Percentiles rank a stretch among this genome's conserved stretches.
Evolutionary conservation across 2,797 vertebrate species (phyloP).

Genomic region (Neosilurus hyrtlii): DNA sequence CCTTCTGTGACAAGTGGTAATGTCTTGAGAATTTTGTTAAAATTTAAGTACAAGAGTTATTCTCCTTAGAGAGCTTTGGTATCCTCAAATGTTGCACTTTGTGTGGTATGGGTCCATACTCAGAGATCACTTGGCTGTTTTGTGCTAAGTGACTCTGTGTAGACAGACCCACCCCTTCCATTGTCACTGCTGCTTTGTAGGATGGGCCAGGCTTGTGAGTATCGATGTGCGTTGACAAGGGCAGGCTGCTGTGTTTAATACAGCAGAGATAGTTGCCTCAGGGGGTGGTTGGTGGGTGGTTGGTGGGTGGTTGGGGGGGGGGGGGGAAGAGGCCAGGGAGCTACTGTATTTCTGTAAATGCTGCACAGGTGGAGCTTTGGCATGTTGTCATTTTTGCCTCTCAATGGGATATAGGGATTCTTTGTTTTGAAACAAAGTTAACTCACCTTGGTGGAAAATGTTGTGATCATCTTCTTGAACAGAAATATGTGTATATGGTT

Average conservation of each 20-base stretch:
- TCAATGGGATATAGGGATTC: neutral
- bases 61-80: neutral
- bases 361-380: slow-evolving; percentile 31
- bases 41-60: neutral
- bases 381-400: neutral
- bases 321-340: slow-evolving; percentile 33
- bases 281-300: slow-evolving; percentile 21
- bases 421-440: neutral
- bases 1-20: neutral
- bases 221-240: slow-evolving; percentile 29
- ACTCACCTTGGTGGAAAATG: slow-evolving; percentile 57
- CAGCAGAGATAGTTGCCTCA: slow-evolving; percentile 20
- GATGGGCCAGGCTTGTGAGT: slow-evolving; percentile 38
- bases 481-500: slow-evolving; percentile 41
- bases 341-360: slow-evolving; percentile 39
- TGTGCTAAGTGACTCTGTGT: slow-evolving; percentile 45
- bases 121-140: slow-evolving; percentile 31
- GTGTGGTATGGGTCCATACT: slow-evolving; percentile 6
- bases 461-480: slow-evolving; percentile 47
- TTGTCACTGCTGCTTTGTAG: slow-evolving; percentile 47
- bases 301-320: slow-evolving; percentile 6
- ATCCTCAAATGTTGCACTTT: neutral
- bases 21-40: neutral
- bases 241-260: slow-evolving; percentile 28
- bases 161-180: slow-evolving; percentile 41